A percentile compares a stretch with the other conserved stretches of the same genome.
These are phyloP conservation scores for Harpagifer antarcticus DNA, from an alignment of 2,797 vertebrate species.

Conservation along the genomic window DNA sequence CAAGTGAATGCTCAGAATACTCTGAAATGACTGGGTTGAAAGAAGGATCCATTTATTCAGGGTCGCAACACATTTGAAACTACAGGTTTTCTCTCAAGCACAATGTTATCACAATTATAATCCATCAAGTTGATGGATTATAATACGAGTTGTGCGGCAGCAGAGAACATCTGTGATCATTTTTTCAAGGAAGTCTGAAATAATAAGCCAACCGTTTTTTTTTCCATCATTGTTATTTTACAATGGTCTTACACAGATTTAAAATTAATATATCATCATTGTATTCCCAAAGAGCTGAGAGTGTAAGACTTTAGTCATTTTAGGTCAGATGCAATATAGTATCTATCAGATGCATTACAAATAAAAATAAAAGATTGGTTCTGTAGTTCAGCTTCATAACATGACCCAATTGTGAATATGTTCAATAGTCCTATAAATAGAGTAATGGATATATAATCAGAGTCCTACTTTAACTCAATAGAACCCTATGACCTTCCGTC, in stretches of 20 bases:
- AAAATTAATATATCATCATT: constrained; percentile 14
- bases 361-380: not conserved
- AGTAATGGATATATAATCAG: too few relatives aligned
- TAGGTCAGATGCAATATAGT: constrained; percentile 6
- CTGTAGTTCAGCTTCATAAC: not conserved
- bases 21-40: constrained; percentile 65
- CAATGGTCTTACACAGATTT: constrained; percentile 23
- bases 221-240: constrained; percentile 28
- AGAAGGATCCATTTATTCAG: constrained; percentile 78
- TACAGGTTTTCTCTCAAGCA: constrained; percentile 40
- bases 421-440: not conserved
- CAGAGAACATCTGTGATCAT: constrained; percentile 48
- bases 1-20: constrained; percentile 30
- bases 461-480: not conserved
- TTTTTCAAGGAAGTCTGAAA: constrained; percentile 24
- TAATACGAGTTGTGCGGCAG: constrained; percentile 38
- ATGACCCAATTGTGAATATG: constrained; percentile 9
- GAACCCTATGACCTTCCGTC: not conserved
- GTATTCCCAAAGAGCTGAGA: constrained; percentile 18
- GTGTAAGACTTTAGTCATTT: constrained; percentile 10
- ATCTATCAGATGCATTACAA: constrained; percentile 20
- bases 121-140: constrained; percentile 58
- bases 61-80: constrained; percentile 76
- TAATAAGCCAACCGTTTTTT: constrained; percentile 32
- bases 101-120: constrained; percentile 48